These are phyloP conservation scores for Toxostoma redivivum DNA, from an alignment of 2,113 vertebrate genomes.

Conservation along the genomic window DNA sequence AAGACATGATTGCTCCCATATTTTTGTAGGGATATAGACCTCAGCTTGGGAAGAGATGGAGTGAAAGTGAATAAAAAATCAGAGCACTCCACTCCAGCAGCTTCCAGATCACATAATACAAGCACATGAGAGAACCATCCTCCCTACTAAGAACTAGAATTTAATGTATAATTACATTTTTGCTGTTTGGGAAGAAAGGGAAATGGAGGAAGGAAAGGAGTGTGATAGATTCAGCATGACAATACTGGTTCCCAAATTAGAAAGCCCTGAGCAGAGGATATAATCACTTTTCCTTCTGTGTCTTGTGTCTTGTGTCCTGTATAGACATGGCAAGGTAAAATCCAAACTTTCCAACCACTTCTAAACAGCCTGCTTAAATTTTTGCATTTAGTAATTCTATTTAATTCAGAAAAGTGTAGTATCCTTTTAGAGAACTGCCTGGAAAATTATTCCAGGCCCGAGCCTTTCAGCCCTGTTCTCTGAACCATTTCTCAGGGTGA, in stretches of 20 bases:
- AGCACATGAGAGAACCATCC: not conserved
- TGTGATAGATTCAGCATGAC: not conserved
- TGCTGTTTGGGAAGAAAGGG: not conserved
- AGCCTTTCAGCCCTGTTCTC: too few relatives aligned
- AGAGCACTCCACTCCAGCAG: not conserved
- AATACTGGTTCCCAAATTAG: not conserved
- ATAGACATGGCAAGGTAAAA: not conserved
- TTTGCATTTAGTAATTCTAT: not conserved
- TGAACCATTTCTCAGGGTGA: too few relatives aligned
- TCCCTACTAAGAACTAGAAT: not conserved
- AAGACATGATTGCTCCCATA: not conserved
- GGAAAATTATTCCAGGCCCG: too few relatives aligned
- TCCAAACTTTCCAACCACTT: not conserved
- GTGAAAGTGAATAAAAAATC: not conserved
- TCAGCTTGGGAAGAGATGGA: not conserved
- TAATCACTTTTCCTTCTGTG: not conserved
- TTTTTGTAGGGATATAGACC: not conserved
- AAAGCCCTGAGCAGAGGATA: not conserved
- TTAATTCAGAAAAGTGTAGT: not conserved
- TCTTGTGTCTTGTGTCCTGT: not conserved
- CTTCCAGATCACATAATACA: not conserved
- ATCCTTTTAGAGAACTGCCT: too few relatives aligned
- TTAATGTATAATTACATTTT: not conserved
- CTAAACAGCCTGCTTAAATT: not conserved
- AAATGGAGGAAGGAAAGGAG: not conserved